Conservation (phyloP, 2,113 vertebrate genomes). For the Eira barbara region DNA sequence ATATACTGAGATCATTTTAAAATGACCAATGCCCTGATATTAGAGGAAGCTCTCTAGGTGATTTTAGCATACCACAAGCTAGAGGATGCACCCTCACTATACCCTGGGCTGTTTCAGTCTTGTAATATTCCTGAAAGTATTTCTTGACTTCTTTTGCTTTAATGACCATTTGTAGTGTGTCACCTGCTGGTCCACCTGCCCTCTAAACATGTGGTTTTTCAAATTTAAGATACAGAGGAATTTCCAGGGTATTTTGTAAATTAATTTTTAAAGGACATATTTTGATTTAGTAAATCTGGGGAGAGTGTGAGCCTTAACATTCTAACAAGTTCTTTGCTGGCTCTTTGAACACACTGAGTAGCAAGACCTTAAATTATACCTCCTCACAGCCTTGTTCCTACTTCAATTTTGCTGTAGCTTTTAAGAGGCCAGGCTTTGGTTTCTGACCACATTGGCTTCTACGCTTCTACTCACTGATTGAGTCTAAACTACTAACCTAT, state of each 20-base stretch:
- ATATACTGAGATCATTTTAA: not conserved
- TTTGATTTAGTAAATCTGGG: not conserved
- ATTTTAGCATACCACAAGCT: not conserved
- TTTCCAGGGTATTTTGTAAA: not conserved
- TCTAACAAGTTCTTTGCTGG: not conserved
- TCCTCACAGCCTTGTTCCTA: not conserved
- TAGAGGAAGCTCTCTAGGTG: not conserved
- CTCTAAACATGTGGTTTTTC: not conserved
- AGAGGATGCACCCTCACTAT: not conserved
- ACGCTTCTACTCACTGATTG: not conserved
- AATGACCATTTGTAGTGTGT: not conserved
- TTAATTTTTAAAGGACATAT: not conserved
- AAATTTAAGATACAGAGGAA: not conserved
- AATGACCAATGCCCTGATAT: not conserved
- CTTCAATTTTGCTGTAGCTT: not conserved
- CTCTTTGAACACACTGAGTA: not conserved
- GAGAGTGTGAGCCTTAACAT: not conserved
- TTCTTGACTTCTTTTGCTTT: not conserved
- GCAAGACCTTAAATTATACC: not conserved
- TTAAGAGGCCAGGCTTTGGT: not conserved
- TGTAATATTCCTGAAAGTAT: accelerated
- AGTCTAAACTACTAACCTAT: not conserved
- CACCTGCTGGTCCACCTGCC: not conserved
- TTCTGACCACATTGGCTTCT: not conserved
- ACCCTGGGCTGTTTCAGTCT: not conserved